phyloP scores from a whole-genome alignment of 2,113 vertebrate species.

The Monopterus albus region DNA sequence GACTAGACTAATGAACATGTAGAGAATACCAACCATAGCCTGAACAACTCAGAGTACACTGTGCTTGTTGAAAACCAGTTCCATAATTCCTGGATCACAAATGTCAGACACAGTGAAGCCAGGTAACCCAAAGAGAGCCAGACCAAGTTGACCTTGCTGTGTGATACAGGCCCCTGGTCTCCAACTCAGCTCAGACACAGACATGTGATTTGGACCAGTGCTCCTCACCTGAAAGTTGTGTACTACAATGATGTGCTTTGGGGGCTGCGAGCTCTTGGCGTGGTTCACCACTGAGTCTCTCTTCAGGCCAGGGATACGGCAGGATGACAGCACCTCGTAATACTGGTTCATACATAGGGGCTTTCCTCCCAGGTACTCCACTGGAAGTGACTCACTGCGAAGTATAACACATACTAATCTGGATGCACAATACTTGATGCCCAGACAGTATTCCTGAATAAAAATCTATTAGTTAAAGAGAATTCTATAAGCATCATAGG shows the following conservation, averaged over 20 bases:
- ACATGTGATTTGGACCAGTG: neutral
- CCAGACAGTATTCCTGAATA: neutral
- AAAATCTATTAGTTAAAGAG: too few relatives aligned
- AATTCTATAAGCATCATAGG: too few relatives aligned
- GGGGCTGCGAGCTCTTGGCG: constrained; percentile 82
- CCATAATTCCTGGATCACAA: neutral
- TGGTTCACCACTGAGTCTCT: constrained; percentile 90
- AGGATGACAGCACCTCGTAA: constrained; percentile 95
- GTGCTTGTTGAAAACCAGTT: too few relatives aligned
- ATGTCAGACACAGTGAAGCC: neutral
- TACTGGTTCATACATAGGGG: constrained; percentile 98
- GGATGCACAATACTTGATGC: too few relatives aligned
- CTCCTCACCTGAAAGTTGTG: constrained; percentile 92
- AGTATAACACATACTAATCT: too few relatives aligned
- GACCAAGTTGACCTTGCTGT: neutral
- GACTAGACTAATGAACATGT: too few relatives aligned
- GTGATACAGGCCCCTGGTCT: neutral
- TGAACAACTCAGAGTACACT: too few relatives aligned
- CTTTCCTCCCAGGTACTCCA: constrained; percentile 89
- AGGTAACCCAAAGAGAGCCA: neutral
- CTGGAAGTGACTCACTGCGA: constrained; percentile 89
- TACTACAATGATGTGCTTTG: constrained; percentile 91
- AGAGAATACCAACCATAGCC: neutral
- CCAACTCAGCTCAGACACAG: neutral
- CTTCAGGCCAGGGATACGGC: constrained; percentile 91